A percentile compares a stretch with the other conserved stretches of the same genome.
Conservation (phyloP, 2,113 vertebrate genomes). For the Excalfactoria chinensis region DNA sequence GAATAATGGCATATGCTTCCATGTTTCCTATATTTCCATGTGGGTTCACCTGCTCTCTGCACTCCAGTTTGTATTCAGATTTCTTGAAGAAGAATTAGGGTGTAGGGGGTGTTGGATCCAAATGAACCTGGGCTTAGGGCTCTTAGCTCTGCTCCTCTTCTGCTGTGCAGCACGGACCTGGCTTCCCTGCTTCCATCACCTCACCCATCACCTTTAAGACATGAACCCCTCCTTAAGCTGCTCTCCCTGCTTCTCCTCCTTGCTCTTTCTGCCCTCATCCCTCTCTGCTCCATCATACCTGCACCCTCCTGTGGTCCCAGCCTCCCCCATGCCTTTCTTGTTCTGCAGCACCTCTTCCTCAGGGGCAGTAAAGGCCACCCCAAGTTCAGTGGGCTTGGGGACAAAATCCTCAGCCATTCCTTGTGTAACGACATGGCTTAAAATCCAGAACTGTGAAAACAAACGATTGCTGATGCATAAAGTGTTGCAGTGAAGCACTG, state of each 20-base stretch:
- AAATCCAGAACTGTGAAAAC: conserved; percentile 32
- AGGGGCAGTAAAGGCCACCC: background rate
- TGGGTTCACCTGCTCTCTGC: background rate
- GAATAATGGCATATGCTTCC: background rate
- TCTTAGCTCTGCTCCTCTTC: background rate
- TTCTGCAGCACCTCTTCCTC: background rate
- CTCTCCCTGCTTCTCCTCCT: background rate
- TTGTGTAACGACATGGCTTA: background rate
- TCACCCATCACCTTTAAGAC: background rate
- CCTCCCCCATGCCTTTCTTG: fast-evolving
- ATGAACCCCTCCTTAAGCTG: background rate
- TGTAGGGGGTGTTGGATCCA: background rate
- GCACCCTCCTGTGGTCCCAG: background rate
- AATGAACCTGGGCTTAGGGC: background rate
- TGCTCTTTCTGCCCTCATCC: background rate
- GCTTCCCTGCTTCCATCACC: background rate
- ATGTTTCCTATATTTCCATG: background rate
- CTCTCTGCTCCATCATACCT: background rate
- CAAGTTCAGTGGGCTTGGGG: background rate
- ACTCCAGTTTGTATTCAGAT: background rate
- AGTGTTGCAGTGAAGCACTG: conserved; percentile 19
- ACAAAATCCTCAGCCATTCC: background rate
- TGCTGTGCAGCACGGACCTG: background rate
- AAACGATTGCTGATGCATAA: conserved; percentile 58
- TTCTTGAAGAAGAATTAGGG: background rate